Conservation (phyloP, 2,888 invertebrate genomes). For the Nephrotoma appendiculata region DNA sequence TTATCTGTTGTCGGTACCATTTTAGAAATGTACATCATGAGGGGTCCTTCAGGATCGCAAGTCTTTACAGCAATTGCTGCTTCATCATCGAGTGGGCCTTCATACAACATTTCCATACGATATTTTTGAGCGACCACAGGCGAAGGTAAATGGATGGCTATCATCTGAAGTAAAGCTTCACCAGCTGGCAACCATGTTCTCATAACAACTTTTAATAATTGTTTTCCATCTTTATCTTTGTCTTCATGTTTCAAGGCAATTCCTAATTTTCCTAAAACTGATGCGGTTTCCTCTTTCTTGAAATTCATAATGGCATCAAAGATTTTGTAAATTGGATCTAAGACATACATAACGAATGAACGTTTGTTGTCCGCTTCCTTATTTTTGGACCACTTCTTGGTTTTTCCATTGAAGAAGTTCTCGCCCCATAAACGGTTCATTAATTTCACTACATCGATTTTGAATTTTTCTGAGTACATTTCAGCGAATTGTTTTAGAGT, state of each 20-base stretch:
- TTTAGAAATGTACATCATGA: slow-evolving; percentile 99
- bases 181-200: slow-evolving; percentile 99
- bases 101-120: slow-evolving; percentile 99
- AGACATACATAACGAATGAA: slow-evolving; percentile 97
- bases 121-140: slow-evolving; percentile 98
- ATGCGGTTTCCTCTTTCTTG: slow-evolving; percentile 86
- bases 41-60: slow-evolving; percentile 92
- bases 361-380: slow-evolving; percentile 86
- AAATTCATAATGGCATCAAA: slow-evolving; percentile 71
- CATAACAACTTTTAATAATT: slow-evolving; percentile 93
- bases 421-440: slow-evolving; percentile 99
- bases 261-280: slow-evolving; percentile 77
- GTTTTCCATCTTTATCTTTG: slow-evolving; percentile 92
- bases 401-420: slow-evolving; percentile 93
- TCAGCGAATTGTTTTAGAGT: slow-evolving; percentile 99
- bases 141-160: slow-evolving; percentile 97
- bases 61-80: slow-evolving; percentile 81
- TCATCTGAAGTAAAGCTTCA: slow-evolving; percentile 99
- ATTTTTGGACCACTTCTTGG: slow-evolving; percentile 96
- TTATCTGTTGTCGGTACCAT: slow-evolving; percentile 99
- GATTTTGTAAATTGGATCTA: slow-evolving; percentile 98
- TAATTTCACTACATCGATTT: slow-evolving; percentile 89
- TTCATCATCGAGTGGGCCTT: slow-evolving; percentile 94
- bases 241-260: slow-evolving; percentile 90
- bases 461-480: slow-evolving; percentile 98